Conservation (phyloP, 2,888 invertebrate species). For the Cryptus armator region DNA sequence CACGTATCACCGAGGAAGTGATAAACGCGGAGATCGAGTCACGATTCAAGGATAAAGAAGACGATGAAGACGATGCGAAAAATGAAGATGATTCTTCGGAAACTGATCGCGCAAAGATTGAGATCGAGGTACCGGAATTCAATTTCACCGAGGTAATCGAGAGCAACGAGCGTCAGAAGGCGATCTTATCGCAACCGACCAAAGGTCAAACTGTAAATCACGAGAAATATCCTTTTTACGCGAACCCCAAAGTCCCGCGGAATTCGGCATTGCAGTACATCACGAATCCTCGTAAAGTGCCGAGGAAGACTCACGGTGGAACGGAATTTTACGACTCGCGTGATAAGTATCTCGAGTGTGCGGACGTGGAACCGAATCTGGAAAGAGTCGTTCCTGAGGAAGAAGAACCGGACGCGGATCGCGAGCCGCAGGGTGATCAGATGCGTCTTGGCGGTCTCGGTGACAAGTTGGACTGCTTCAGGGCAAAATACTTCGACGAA, state of each 20-base stretch:
- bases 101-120: conserved; percentile 70
- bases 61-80: conserved; percentile 78
- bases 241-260: conserved; percentile 84
- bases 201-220: conserved; percentile 66
- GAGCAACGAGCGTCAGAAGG: conserved; percentile 67
- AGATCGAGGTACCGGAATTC: conserved; percentile 77
- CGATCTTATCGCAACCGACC: conserved; percentile 28
- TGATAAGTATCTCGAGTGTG: conserved; percentile 81
- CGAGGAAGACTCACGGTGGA: conserved; percentile 88
- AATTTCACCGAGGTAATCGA: conserved; percentile 75
- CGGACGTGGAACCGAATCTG: conserved; percentile 81
- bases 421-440: conserved; percentile 75
- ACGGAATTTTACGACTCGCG: conserved; percentile 91
- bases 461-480: conserved; percentile 91
- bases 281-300: conserved; percentile 88
- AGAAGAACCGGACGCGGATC: conserved; percentile 75
- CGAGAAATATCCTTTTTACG: conserved; percentile 90
- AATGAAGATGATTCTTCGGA: conserved; percentile 60
- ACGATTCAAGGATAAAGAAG: conserved; percentile 80
- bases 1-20: conserved; percentile 72
- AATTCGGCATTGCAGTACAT: conserved; percentile 90
- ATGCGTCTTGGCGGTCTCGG: conserved; percentile 88
- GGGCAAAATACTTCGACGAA: conserved; percentile 91
- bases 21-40: conserved; percentile 79
- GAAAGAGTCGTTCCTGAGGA: conserved; percentile 78